These are phyloP conservation scores for Pomatostomus ruficeps DNA, from an alignment of 2,113 vertebrate species.

Conservation along the genomic window DNA sequence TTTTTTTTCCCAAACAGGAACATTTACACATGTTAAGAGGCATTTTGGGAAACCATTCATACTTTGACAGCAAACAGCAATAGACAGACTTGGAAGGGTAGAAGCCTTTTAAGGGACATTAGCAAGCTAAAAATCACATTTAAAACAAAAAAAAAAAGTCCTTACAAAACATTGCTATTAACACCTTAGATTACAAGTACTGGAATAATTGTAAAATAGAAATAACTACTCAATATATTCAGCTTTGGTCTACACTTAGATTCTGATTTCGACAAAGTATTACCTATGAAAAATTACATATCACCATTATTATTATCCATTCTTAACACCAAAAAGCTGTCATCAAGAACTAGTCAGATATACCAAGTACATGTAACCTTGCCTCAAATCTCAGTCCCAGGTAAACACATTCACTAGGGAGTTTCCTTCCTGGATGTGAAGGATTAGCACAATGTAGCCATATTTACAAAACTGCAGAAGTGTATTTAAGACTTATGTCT, in stretches of 20 bases:
- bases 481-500: not conserved
- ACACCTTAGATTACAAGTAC: not conserved
- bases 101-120: slow-evolving; percentile 17
- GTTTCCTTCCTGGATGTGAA: not conserved
- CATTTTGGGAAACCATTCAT: slow-evolving; percentile 7
- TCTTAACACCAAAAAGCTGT: not conserved
- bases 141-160: not conserved
- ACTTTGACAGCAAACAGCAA: not conserved
- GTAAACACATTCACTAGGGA: not conserved
- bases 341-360: not conserved
- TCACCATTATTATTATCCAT: not conserved
- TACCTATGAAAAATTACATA: not conserved
- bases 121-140: slow-evolving; percentile 19
- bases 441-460: not conserved
- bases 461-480: not conserved
- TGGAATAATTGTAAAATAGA: not conserved
- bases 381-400: not conserved
- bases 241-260: not conserved
- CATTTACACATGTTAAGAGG: not conserved
- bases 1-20: not conserved
- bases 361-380: not conserved
- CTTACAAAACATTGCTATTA: not conserved
- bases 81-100: not conserved
- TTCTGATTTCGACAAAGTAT: not conserved
- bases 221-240: not conserved